A percentile compares a stretch with the other conserved stretches of the same genome.
Evolutionary conservation across 2,113 vertebrate genomes (phyloP).

Genomic region (Dicerorhinus sumatrensis): DNA sequence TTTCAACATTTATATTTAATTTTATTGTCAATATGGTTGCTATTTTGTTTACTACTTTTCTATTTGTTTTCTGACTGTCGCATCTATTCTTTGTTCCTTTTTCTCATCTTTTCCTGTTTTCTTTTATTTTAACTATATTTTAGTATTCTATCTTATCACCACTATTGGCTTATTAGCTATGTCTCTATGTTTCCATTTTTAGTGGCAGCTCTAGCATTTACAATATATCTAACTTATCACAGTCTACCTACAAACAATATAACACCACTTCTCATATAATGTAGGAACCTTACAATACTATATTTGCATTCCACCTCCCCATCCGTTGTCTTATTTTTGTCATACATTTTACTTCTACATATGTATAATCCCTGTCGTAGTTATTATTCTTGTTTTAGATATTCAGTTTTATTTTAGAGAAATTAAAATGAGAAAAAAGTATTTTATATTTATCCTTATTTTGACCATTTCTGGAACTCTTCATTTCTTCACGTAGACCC

Average conservation of each 20-base stretch:
- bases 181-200: neutral
- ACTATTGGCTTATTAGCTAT: neutral
- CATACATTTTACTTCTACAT: neutral
- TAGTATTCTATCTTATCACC: neutral
- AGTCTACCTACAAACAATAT: neutral
- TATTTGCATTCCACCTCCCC: neutral
- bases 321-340: neutral
- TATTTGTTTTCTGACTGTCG: neutral
- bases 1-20: neutral
- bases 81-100: neutral
- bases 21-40: neutral
- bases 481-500: neutral
- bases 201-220: neutral
- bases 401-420: neutral
- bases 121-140: neutral
- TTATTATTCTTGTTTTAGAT: neutral
- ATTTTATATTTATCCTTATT: neutral
- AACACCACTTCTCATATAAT: neutral
- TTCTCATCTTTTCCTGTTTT: neutral
- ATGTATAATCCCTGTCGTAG: neutral
- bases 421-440: neutral
- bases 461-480: neutral
- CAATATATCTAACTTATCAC: neutral
- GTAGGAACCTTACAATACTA: neutral
- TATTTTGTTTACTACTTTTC: neutral